Conservation (phyloP, 2,113 vertebrate genomes). For the Hippocampus comes region DNA sequence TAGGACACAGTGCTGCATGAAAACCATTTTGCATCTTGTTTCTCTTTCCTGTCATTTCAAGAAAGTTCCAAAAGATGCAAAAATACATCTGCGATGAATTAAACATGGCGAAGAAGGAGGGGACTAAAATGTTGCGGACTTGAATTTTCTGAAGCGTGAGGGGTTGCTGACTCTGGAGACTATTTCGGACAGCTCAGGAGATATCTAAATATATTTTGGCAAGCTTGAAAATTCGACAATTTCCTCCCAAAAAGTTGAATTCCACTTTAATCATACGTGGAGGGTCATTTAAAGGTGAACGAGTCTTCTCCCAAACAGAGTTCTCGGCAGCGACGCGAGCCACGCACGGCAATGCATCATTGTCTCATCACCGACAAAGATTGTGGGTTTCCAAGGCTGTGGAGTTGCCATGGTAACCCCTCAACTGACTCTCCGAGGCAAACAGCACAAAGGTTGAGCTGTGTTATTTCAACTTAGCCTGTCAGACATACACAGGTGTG, state of each 20-base stretch:
- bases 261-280: slow-evolving; percentile 6
- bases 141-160: not conserved
- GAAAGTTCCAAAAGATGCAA: slow-evolving; percentile 12
- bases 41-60: slow-evolving; percentile 25
- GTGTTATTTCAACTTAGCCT: slow-evolving; percentile 41
- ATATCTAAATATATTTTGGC: not conserved
- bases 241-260: slow-evolving; percentile 28
- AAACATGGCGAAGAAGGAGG: slow-evolving; percentile 37
- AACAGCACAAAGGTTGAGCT: slow-evolving; percentile 53
- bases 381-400: slow-evolving; percentile 54
- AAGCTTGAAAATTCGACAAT: slow-evolving; percentile 15
- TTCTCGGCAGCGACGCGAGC: slow-evolving; percentile 24
- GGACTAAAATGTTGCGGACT: slow-evolving; percentile 5
- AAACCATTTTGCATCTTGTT: slow-evolving; percentile 34
- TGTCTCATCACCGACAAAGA: slow-evolving; percentile 55
- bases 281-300: slow-evolving; percentile 23
- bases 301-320: not conserved
- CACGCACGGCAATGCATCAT: slow-evolving; percentile 30
- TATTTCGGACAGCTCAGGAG: not conserved
- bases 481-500: slow-evolving; percentile 18
- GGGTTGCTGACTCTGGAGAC: not conserved
- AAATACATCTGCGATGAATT: slow-evolving; percentile 46
- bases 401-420: slow-evolving; percentile 64
- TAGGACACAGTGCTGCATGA: not conserved
- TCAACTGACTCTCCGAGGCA: slow-evolving; percentile 39